phyloP scores from a whole-genome alignment of 2,797 vertebrate species.

The Poecile montanus region DNA sequence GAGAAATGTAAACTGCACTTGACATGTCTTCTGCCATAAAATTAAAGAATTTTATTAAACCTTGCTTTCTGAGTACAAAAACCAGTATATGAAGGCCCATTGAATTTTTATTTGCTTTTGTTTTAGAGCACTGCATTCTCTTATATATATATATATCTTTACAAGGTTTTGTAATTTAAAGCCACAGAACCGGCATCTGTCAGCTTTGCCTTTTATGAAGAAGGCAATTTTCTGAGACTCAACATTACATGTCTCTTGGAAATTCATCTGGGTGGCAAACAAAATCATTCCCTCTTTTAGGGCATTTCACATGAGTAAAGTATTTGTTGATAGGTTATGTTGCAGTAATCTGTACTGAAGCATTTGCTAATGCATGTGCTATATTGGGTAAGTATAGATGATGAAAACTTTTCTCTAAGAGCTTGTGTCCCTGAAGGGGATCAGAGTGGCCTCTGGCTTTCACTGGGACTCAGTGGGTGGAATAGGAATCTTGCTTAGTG shows the following conservation, averaged over 20 bases:
- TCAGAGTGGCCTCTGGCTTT: neutral
- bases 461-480: neutral
- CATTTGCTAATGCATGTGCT: neutral
- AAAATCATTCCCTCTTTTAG: neutral
- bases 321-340: neutral
- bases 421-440: neutral
- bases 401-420: neutral
- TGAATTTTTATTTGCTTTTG: conserved; percentile 79
- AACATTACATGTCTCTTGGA: neutral
- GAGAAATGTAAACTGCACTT: conserved; percentile 80
- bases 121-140: conserved; percentile 40
- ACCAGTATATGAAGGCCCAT: conserved; percentile 47
- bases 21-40: conserved; percentile 78
- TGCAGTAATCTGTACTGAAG: neutral
- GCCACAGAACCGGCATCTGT: conserved; percentile 23
- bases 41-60: conserved; percentile 80
- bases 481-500: neutral
- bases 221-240: neutral
- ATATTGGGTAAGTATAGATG: neutral
- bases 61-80: conserved; percentile 71
- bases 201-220: conserved; percentile 31
- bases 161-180: conserved; percentile 56
- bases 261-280: neutral
- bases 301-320: neutral
- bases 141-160: conserved; percentile 31